phyloP scores from a whole-genome alignment of 2,888 invertebrate species.

The Dilophus febrilis region DNA sequence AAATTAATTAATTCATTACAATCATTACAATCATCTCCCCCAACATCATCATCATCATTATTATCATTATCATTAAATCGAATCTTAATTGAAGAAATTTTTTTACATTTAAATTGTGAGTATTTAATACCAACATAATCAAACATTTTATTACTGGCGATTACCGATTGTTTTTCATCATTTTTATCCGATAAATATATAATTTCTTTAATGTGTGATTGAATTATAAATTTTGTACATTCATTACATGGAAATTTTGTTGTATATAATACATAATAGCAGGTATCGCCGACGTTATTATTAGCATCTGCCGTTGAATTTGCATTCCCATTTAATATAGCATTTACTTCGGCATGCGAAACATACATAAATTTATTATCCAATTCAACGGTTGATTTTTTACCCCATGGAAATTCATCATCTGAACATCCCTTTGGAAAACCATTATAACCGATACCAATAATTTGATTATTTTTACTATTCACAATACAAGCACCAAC shows the following conservation, averaged over 20 bases:
- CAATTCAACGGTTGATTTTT: slow-evolving; percentile 38
- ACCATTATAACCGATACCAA: slow-evolving; percentile 93
- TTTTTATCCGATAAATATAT: slow-evolving; percentile 73
- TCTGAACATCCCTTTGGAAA: slow-evolving; percentile 85
- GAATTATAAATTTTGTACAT: slow-evolving; percentile 93
- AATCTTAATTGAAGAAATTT: no score
- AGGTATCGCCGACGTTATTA: no score
- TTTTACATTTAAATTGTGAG: slow-evolving; percentile 42
- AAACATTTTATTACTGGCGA: slow-evolving; percentile 70
- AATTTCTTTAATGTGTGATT: slow-evolving; percentile 69
- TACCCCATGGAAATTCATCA: slow-evolving; percentile 79
- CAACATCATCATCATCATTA: no score
- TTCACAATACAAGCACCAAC: slow-evolving; percentile 94
- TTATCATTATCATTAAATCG: no score
- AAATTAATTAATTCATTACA: no score
- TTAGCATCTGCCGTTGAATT: slow-evolving; percentile 63
- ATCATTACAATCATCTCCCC: no score
- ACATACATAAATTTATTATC: slow-evolving; percentile 80
- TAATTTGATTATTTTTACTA: slow-evolving; percentile 64
- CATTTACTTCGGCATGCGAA: slow-evolving; percentile 96
- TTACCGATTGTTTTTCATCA: slow-evolving; percentile 42
- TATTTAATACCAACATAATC: slow-evolving; percentile 56
- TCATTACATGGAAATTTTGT: slow-evolving; percentile 93
- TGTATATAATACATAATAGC: slow-evolving; percentile 79
- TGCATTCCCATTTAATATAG: slow-evolving; percentile 85